Percentiles rank a stretch among this genome's conserved stretches.
These are phyloP conservation scores for Pseudoips prasinana DNA, from an alignment of 2,888 invertebrate genomes.

Conservation along the genomic window DNA sequence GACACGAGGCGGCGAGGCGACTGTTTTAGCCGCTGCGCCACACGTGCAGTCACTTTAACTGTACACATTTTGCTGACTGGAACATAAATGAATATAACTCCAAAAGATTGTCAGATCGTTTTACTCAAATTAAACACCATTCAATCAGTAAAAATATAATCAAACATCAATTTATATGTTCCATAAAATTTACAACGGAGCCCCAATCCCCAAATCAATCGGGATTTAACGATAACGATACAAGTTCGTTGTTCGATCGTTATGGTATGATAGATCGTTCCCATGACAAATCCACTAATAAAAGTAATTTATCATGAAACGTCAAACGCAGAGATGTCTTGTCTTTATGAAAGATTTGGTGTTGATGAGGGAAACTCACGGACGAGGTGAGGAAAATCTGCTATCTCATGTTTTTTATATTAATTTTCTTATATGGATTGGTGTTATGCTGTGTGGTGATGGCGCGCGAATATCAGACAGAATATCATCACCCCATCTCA, in stretches of 20 bases:
- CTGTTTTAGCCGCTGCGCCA: too few species aligned
- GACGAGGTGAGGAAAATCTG: too few species aligned
- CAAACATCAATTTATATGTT: not conserved
- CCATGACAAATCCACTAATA: slow-evolving; percentile 54
- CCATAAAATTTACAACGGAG: slow-evolving; percentile 20
- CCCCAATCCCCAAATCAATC: slow-evolving; percentile 30
- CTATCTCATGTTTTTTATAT: too few species aligned
- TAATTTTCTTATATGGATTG: too few species aligned
- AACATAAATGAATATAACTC: too few species aligned
- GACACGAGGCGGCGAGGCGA: too few species aligned
- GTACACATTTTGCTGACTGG: too few species aligned
- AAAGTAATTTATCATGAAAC: slow-evolving; percentile 63
- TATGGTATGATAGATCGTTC: slow-evolving; percentile 46
- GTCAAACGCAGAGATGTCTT: slow-evolving; percentile 46
- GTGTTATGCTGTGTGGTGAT: too few species aligned
- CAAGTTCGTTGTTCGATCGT: slow-evolving; percentile 33
- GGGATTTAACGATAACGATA: slow-evolving; percentile 30
- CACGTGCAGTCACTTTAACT: too few species aligned
- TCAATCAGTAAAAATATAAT: not conserved
- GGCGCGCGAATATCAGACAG: too few species aligned
- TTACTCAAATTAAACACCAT: not conserved
- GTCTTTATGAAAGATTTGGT: slow-evolving; percentile 23
- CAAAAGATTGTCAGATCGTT: too few species aligned
- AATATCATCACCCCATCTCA: too few species aligned
- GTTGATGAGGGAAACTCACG: slow-evolving; percentile 8